Conservation (phyloP, 2,888 invertebrate genomes). For the Ophion ellenae region DNA sequence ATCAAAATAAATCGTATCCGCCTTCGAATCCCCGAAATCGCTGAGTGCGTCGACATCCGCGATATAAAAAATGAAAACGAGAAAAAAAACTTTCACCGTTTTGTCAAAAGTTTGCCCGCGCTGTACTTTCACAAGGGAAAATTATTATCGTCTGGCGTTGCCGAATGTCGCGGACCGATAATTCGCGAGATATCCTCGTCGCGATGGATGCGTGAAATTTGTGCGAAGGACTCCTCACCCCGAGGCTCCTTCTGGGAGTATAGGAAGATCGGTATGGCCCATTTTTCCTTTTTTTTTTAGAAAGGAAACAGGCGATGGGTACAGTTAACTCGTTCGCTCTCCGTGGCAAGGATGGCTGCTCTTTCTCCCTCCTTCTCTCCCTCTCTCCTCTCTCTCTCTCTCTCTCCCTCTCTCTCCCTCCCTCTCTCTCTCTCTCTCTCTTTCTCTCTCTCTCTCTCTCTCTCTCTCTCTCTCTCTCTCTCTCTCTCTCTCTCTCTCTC, state of each 20-base stretch:
- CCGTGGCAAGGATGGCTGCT: constrained; percentile 40
- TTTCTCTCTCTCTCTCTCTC: background rate
- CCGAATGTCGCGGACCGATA: background rate
- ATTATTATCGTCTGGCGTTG: constrained; percentile 10
- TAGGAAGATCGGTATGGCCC: constrained; percentile 75
- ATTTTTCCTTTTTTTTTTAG: constrained; percentile 74
- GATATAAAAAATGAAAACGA: constrained; percentile 16
- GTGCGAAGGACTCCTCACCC: constrained; percentile 33
- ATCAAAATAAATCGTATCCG: too few relatives aligned
- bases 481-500: background rate
- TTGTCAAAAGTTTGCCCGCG: constrained; percentile 35
- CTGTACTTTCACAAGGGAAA: constrained; percentile 37
- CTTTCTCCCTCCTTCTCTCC: constrained; percentile 9
- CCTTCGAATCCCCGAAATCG: background rate
- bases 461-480: background rate
- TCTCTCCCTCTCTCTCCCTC: background rate
- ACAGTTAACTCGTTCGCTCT: constrained; percentile 75
- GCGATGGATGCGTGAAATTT: constrained; percentile 60
- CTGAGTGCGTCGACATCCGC: background rate
- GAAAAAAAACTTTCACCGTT: constrained; percentile 59
- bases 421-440: constrained; percentile 5
- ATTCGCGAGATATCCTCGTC: constrained; percentile 7
- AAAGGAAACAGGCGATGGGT: constrained; percentile 76
- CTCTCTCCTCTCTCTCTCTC: constrained; percentile 8
- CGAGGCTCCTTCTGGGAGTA: constrained; percentile 35